These are phyloP conservation scores for Mesocricetus auratus DNA, from an alignment of 2,113 vertebrate species.

Conservation along the genomic window DNA sequence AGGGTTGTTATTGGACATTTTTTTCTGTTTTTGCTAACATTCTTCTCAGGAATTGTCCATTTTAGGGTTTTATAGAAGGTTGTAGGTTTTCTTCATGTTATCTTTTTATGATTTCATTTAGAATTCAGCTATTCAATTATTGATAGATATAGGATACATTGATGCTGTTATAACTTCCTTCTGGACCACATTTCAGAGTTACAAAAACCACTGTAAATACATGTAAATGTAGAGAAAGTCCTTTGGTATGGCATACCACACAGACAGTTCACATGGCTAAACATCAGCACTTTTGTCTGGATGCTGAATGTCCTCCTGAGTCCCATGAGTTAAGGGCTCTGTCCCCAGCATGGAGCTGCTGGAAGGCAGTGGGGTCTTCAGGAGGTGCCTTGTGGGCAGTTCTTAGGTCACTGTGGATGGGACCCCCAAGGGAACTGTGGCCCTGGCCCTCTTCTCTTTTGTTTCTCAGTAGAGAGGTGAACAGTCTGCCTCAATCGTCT, in stretches of 20 bases:
- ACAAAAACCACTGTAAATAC: not conserved
- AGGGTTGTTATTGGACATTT: not conserved
- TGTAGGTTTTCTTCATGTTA: not conserved
- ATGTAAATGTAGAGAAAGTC: not conserved
- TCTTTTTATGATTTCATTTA: slow-evolving; percentile 37
- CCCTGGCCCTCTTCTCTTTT: not conserved
- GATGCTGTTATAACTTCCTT: not conserved
- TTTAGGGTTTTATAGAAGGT: not conserved
- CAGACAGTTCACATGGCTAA: not conserved
- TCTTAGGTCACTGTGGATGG: not conserved
- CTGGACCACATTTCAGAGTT: not conserved
- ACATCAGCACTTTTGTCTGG: not conserved
- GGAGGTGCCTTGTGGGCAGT: not conserved
- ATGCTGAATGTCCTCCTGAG: not conserved
- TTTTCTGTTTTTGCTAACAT: not conserved
- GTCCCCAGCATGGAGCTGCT: not conserved
- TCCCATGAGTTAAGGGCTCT: not conserved
- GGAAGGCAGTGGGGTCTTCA: not conserved
- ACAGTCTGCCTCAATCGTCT: not conserved
- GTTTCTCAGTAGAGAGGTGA: not conserved
- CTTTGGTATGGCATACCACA: not conserved
- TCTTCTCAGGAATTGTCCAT: slow-evolving; percentile 37
- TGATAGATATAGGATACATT: slow-evolving; percentile 24
- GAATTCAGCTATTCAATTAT: slow-evolving; percentile 26
- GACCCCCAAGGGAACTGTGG: not conserved